phyloP scores from a whole-genome alignment of 2,797 vertebrate genomes.

The Atherinosoma microstoma region DNA sequence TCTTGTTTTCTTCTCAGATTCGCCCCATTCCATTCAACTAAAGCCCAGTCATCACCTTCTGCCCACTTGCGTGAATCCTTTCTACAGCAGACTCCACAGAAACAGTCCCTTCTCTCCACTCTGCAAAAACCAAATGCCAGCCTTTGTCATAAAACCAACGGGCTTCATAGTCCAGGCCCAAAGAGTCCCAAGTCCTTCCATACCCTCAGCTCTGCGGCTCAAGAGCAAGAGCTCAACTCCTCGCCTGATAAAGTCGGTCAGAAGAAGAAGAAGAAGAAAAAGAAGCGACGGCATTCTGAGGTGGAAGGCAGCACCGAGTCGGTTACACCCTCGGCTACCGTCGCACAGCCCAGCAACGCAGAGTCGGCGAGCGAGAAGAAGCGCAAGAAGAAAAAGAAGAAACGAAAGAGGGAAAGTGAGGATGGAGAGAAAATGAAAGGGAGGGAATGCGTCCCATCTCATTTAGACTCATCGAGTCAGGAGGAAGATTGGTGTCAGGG shows the following conservation, averaged over 20 bases:
- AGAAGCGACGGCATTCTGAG: constrained; percentile 77
- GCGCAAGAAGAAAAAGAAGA: constrained; percentile 79
- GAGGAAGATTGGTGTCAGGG: constrained; percentile 85
- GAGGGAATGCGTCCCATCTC: constrained; percentile 53
- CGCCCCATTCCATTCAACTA: constrained; percentile 77
- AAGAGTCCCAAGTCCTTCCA: constrained; percentile 51
- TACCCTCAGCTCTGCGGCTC: constrained; percentile 43
- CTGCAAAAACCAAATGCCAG: constrained; percentile 63
- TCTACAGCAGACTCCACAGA: constrained; percentile 75
- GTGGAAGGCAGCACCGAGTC: constrained; percentile 48
- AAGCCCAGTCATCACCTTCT: constrained; percentile 74
- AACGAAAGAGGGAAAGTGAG: constrained; percentile 67
- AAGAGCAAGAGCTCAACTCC: constrained; percentile 46
- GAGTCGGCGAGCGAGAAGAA: constrained; percentile 53
- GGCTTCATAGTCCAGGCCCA: constrained; percentile 49
- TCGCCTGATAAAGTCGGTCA: constrained; percentile 28
- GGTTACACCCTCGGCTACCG: not conserved
- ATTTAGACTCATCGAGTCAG: constrained; percentile 61
- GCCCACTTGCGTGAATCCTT: constrained; percentile 61
- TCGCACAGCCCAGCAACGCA: not conserved
- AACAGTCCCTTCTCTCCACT: constrained; percentile 60
- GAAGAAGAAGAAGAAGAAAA: constrained; percentile 82
- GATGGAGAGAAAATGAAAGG: not conserved
- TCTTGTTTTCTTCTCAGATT: constrained; percentile 72
- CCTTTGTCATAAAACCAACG: constrained; percentile 71